Evolutionary conservation across 2,113 vertebrate species (phyloP), one percentile per base, ranked within the genome.

Genomic region (Oncorhynchus clarkii): DNA sequence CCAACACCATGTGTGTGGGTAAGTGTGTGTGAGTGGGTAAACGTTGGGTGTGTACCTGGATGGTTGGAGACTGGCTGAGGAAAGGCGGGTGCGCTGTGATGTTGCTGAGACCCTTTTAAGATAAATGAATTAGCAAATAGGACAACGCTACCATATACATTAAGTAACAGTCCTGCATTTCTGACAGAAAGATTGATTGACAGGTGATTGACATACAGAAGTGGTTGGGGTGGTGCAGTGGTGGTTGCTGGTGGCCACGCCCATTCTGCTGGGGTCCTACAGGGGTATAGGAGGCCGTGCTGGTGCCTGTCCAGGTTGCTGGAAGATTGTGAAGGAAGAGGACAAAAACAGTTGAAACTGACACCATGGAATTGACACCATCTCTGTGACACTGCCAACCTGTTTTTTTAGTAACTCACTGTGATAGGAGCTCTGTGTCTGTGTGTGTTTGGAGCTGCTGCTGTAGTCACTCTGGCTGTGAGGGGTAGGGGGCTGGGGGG

Each of bases 51-150:
- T 65, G 49, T 34, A 93, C 93, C 93, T 89, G 92, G 92, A 78
- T 94, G 91, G 84, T 90, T 93, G 78, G 84, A 79, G 34, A 87
- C 82, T 0, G 85, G 84, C 1, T 82, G 84, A 48, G 87, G 88
- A 78, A 90, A 90, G 0, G 89, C 77, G 0, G 92, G 80, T 6
- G 78, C n/a, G 11, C 81, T 92, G 80, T 94, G 95, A 78, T 93
- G 95, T 20, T 93, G 67, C 29, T 68, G 89, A 0, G 94, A 91
- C 93, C 95, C 95, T 95, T 84, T 49, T 72, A 62, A 67, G 6
- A 71, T 48, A 82, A 34, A 14, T 8, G 24, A 71, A 26, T 14
- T 3, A 34, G 31, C 3, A 2, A 59, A 29, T 20, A 72, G 9
- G 2, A 45, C 39, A 45, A 45, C 8, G 7, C 8, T 45, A 45